These are phyloP conservation scores for Oncorhynchus keta DNA, from an alignment of 2,113 vertebrate species.

Conservation along the genomic window DNA sequence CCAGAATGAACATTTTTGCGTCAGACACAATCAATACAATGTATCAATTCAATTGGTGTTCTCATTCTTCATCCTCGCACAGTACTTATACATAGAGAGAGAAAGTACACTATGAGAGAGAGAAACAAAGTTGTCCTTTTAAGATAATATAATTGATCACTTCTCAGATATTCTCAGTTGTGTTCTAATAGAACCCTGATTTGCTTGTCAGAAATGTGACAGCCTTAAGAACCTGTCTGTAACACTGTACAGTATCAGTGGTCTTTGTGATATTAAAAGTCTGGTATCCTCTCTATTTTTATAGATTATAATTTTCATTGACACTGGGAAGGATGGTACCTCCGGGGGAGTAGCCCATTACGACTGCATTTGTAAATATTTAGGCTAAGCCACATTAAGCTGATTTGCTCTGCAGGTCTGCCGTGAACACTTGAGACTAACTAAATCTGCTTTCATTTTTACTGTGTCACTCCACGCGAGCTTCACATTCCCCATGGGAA, in stretches of 20 bases:
- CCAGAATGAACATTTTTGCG: constrained; percentile 2
- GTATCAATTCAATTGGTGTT: background rate
- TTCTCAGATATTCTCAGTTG: background rate
- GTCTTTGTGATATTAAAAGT: background rate
- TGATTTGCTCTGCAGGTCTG: constrained; percentile 84
- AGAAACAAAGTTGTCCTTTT: background rate
- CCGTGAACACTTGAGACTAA: constrained; percentile 78
- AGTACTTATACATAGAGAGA: background rate
- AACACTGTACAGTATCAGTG: background rate
- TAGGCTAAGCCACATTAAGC: constrained; percentile 83
- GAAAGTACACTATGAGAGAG: no score
- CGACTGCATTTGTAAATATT: constrained; percentile 83
- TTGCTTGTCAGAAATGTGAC: background rate
- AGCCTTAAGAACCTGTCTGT: background rate
- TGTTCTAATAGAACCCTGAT: no score
- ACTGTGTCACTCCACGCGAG: constrained; percentile 78
- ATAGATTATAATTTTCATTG: constrained; percentile 34
- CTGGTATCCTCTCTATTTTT: background rate
- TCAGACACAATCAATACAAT: constrained; percentile 16
- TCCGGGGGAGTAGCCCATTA: constrained; percentile 77
- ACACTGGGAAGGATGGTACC: constrained; percentile 71
- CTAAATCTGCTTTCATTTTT: constrained; percentile 83
- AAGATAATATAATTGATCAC: background rate
- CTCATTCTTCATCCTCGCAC: constrained; percentile 12
- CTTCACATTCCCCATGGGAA: constrained; percentile 71